phyloP scores from a whole-genome alignment of 2,888 invertebrate genomes.

The Netelia fuscicornis region DNA sequence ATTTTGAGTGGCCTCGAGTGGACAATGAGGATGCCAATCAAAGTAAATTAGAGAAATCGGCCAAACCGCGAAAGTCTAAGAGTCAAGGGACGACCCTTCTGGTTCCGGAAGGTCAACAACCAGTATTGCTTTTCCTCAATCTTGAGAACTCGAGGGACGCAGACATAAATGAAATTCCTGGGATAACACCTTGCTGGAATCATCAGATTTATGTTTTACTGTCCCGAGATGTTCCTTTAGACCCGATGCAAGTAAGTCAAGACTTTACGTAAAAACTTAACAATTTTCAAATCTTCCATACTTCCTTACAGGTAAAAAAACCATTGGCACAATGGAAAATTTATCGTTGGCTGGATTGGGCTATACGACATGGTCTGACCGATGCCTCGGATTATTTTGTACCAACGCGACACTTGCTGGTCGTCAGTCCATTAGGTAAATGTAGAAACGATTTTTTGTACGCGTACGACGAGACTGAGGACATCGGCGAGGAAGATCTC shows the following conservation, averaged over 20 bases:
- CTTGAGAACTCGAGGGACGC: constrained; percentile 69
- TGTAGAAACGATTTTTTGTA: constrained; percentile 49
- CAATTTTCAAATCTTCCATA: background rate
- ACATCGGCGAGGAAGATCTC: constrained; percentile 3
- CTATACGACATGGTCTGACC: constrained; percentile 79
- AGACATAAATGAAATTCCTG: constrained; percentile 73
- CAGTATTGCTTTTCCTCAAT: constrained; percentile 70
- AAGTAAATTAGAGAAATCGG: constrained; percentile 9
- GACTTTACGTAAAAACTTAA: background rate
- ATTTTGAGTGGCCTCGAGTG: constrained; percentile 68
- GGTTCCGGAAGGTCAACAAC: constrained; percentile 50
- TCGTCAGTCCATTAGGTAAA: constrained; percentile 71
- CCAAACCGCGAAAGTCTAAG: constrained; percentile 44
- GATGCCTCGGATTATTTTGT: constrained; percentile 74
- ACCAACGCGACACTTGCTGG: constrained; percentile 73
- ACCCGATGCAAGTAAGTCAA: constrained; percentile 72
- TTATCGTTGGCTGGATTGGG: constrained; percentile 85
- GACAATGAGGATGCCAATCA: background rate
- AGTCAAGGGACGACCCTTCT: constrained; percentile 4
- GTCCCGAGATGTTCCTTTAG: constrained; percentile 83
- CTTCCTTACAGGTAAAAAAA: constrained; percentile 70
- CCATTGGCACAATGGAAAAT: constrained; percentile 84
- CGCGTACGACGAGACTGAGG: constrained; percentile 24
- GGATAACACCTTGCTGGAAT: constrained; percentile 81
- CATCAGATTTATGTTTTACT: constrained; percentile 82